A percentile compares a stretch with the other conserved stretches of the same genome.
These are phyloP conservation scores for Diarsia brunnea DNA, from an alignment of 2,888 invertebrate genomes.

Conservation along the genomic window DNA sequence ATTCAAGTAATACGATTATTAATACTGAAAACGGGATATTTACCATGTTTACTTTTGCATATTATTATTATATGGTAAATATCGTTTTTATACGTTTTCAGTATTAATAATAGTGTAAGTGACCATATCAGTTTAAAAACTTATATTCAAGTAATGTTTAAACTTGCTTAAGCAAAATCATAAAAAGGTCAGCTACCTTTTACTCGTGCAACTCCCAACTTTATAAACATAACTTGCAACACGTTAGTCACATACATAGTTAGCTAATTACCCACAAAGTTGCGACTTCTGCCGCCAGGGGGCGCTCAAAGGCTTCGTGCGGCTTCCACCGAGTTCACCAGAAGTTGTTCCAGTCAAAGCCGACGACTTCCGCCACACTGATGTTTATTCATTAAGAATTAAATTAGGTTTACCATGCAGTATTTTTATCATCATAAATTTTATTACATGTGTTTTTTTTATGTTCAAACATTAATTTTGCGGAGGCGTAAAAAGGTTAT, in stretches of 20 bases:
- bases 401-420: conserved; percentile 53
- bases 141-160: not conserved
- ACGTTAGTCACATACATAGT: conserved; percentile 36
- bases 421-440: conserved; percentile 57
- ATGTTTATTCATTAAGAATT: conserved; percentile 68
- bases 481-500: conserved; percentile 58
- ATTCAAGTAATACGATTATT: not conserved
- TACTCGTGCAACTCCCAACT: not conserved
- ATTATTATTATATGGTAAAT: too few species aligned
- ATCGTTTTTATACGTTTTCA: too few species aligned
- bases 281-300: conserved; percentile 41
- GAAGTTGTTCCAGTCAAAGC: conserved; percentile 55
- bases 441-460: conserved; percentile 51
- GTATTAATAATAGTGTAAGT: too few species aligned
- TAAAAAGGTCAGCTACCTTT: not conserved
- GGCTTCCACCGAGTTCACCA: conserved; percentile 38
- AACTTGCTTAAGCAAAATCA: not conserved
- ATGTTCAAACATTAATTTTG: conserved; percentile 60
- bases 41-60: too few species aligned
- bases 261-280: conserved; percentile 59
- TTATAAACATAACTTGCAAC: conserved; percentile 13
- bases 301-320: conserved; percentile 56
- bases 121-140: too few species aligned
- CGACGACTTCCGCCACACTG: conserved; percentile 45
- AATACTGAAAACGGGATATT: too few species aligned